These are phyloP conservation scores for Fregata magnificens DNA, from an alignment of 2,113 vertebrate genomes.

Conservation along the genomic window DNA sequence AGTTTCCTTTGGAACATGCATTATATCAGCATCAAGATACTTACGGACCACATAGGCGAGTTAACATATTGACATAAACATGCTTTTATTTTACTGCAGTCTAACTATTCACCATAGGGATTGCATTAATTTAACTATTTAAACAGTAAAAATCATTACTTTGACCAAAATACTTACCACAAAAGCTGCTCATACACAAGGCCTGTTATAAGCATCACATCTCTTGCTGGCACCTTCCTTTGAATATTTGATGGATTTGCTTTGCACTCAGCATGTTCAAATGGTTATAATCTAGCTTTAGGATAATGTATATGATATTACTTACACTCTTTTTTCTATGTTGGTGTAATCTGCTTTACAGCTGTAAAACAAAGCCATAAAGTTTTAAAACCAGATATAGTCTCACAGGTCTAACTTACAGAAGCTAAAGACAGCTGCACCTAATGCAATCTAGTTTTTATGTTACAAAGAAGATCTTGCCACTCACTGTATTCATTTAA, in stretches of 20 bases:
- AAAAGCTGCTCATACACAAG: neutral
- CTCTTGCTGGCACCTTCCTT: neutral
- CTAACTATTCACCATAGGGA: neutral
- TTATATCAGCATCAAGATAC: neutral
- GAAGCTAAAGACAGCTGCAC: neutral
- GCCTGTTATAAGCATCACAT: neutral
- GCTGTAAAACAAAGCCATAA: neutral
- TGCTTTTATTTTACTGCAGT: neutral
- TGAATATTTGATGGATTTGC: neutral
- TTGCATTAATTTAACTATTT: neutral
- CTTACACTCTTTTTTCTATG: neutral
- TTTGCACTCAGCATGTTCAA: neutral
- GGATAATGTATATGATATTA: neutral
- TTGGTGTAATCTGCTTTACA: neutral
- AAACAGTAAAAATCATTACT: neutral
- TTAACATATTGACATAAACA: neutral
- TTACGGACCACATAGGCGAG: neutral
- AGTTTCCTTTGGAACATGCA: neutral
- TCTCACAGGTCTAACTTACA: neutral
- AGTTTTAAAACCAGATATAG: neutral
- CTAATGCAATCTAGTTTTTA: neutral
- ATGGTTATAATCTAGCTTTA: neutral
- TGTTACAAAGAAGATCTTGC: neutral
- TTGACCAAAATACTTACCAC: neutral
- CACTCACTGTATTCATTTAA: neutral